Evolutionary conservation across 2,113 vertebrate species (phyloP).

Genomic region (Neomonachus schauinslandi): DNA sequence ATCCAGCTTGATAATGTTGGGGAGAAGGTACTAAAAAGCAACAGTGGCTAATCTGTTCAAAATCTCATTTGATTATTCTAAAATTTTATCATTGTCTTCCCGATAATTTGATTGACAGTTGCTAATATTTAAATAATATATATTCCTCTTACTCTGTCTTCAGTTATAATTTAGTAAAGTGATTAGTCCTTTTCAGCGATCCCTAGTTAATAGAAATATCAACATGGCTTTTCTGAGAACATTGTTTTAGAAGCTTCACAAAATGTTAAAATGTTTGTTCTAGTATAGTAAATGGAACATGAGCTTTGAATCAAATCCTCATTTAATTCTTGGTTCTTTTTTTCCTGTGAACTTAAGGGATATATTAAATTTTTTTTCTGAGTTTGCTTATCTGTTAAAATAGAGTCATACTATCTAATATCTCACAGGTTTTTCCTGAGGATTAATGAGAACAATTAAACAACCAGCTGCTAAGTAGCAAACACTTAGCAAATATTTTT

Average conservation of each 20-base stretch:
- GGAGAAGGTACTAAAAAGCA: not conserved
- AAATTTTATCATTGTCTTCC: not conserved
- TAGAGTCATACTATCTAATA: constrained; percentile 15
- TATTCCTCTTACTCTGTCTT: not conserved
- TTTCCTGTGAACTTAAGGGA: constrained; percentile 10
- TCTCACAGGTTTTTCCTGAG: not conserved
- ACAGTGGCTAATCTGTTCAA: not conserved
- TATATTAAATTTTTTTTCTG: constrained; percentile 22
- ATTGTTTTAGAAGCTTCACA: constrained; percentile 14
- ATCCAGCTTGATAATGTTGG: constrained; percentile 19
- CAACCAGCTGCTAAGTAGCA: not conserved
- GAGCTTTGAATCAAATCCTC: not conserved
- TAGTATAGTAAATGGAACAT: constrained; percentile 9
- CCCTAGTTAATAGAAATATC: constrained; percentile 13
- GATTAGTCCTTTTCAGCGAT: not conserved
- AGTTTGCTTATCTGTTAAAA: not conserved
- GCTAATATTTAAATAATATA: constrained; percentile 30
- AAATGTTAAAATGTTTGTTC: not conserved
- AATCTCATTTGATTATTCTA: constrained; percentile 21
- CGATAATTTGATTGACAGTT: constrained; percentile 33
- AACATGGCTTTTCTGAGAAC: constrained; percentile 26
- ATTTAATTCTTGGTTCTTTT: constrained; percentile 31
- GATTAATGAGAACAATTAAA: constrained; percentile 2
- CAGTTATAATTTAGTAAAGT: constrained; percentile 35
- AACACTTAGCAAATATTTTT: constrained; percentile 51